Conservation (phyloP, 2,113 vertebrate genomes). For the Cephalopholis sonnerati region DNA sequence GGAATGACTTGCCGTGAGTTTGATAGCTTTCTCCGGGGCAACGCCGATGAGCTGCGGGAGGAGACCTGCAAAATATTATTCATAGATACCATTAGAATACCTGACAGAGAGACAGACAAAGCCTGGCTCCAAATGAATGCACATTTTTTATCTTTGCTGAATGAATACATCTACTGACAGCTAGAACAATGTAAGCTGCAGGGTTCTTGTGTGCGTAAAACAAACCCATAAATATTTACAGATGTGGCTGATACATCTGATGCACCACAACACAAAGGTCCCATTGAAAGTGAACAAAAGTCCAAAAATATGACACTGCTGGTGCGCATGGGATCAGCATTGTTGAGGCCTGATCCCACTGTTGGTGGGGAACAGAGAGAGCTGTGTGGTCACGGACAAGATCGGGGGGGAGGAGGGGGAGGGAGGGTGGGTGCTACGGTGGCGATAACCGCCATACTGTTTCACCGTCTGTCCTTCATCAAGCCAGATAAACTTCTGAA, state of each 20-base stretch:
- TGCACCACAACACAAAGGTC: constrained; percentile 69
- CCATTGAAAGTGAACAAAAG: constrained; percentile 67
- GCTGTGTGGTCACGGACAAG: constrained; percentile 78
- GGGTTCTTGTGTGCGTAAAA: constrained; percentile 71
- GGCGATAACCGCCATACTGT: constrained; percentile 77
- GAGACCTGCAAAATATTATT: constrained; percentile 90
- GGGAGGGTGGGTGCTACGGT: constrained; percentile 59
- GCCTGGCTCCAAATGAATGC: constrained; percentile 70
- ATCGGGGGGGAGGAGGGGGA: constrained; percentile 21
- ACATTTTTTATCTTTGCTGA: constrained; percentile 52
- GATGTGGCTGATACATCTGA: constrained; percentile 75
- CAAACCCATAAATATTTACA: constrained; percentile 82
- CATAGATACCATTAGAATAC: constrained; percentile 78
- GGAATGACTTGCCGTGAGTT: constrained; percentile 94
- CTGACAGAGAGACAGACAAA: constrained; percentile 55
- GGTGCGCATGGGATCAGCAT: constrained; percentile 65
- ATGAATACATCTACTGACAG: constrained; percentile 70
- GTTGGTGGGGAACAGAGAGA: constrained; percentile 75
- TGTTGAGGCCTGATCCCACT: constrained; percentile 64
- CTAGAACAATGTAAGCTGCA: constrained; percentile 67
- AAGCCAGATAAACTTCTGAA: constrained; percentile 85
- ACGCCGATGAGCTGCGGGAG: constrained; percentile 97
- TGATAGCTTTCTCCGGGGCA: constrained; percentile 98
- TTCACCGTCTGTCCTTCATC: constrained; percentile 80
- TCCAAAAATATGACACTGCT: constrained; percentile 74